Base-by-base conservation (phyloP, 2,113 vertebrate genomes). In the Chamaea fasciata region DNA sequence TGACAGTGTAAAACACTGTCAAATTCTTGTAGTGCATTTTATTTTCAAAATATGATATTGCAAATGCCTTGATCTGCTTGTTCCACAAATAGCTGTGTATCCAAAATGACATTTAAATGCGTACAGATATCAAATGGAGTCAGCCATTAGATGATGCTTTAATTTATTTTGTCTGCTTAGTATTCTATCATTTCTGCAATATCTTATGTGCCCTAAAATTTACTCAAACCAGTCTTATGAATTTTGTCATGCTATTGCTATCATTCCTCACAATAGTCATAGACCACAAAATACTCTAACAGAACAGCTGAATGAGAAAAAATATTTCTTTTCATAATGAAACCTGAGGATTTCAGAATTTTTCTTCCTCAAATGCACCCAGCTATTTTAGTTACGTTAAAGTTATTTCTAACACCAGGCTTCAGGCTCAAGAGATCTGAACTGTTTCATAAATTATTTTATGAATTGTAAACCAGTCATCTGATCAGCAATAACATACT, bases 51-150 rank as follows among this genome's bases (percentile, higher is more conserved):
- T 67, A 85, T 26, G 60, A 10, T 47, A 22, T 41, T 82, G 33
- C n/a, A 71, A n/a, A 70, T 74, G 71, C 53, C 77, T 95, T 93
- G 65, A 82, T 92, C 82, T 94, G 17, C 77, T 92, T 93, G 86
- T 93, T 95, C 71, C 56, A 93, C 73, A 94, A 94, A 88, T 86
- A 89, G 53, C 49, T 94, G 28, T 24, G 28, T 56, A 88, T 63
- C 76, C 83, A 86, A 81, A 90, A 75, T 90, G 71, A 83, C 82
- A 93, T 91, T 74, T 86, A 81, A 93, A 92, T 9, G 20, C 56
- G 83, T 83, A 86, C 76, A 92, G 93, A 75, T 92, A 71, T 86
- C 56, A 31, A 49, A 71, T 67, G 55, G 55, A 90, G 47, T 77
- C 67, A 79, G 62, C 27, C 62, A 65, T 44, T 90, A 60, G 37